Conservation (phyloP, 2,888 invertebrate genomes). For the Coelopa pilipes region DNA sequence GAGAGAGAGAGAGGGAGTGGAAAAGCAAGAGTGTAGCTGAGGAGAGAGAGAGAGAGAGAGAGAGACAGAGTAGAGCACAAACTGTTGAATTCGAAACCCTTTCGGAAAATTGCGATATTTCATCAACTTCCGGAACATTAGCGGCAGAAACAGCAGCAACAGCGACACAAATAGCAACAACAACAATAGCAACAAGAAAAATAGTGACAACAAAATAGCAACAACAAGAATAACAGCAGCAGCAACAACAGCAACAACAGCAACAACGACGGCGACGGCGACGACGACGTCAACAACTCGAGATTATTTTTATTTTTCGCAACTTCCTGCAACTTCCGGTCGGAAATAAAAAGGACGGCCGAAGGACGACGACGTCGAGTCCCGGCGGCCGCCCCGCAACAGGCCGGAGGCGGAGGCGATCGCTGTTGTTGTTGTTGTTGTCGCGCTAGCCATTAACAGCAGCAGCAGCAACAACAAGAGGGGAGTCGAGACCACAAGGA, state of each 20-base stretch:
- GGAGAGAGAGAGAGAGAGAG: neutral
- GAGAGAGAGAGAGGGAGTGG: neutral
- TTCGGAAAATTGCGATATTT: neutral
- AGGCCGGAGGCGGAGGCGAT: no score
- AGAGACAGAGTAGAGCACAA: neutral
- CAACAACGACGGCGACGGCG: neutral
- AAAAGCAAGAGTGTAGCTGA: no score
- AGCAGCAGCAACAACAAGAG: no score
- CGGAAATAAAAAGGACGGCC: no score
- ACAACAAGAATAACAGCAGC: no score
- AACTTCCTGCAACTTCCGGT: neutral
- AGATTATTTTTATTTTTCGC: neutral
- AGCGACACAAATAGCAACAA: neutral
- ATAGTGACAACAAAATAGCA: no score
- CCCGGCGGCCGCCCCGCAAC: no score
- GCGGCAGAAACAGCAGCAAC: conserved; percentile 8
- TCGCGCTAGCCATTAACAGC: no score
- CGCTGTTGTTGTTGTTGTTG: no score
- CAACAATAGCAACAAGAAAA: neutral
- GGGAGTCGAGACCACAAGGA: no score
- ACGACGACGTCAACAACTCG: neutral
- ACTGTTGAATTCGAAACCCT: neutral
- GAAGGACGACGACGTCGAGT: no score
- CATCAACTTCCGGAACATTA: neutral
- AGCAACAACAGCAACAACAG: conserved; percentile 5